A percentile compares a stretch with the other conserved stretches of the same genome.
These are phyloP conservation scores for Sinodicranocentrus sp. DNA, from an alignment of 2,888 invertebrate species.

Conservation along the genomic window DNA sequence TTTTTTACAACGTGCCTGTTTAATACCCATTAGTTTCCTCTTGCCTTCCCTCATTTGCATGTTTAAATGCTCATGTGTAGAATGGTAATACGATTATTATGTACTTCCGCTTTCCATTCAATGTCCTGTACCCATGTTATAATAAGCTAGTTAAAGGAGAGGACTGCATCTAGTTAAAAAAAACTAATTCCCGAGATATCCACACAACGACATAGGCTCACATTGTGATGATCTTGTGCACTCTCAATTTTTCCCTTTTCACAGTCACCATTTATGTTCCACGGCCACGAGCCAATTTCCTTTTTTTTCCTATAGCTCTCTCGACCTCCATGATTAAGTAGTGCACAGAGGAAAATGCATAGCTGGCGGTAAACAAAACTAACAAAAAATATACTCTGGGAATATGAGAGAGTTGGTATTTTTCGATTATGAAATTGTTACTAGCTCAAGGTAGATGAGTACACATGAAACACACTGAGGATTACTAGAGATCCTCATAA, in stretches of 20 bases:
- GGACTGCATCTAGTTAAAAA: neutral
- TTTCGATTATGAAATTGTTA: conserved; percentile 52
- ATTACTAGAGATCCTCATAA: conserved; percentile 23
- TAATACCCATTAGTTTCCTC: conserved; percentile 59
- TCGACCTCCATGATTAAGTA: too few species aligned
- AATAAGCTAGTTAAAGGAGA: neutral
- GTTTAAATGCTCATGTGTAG: conserved; percentile 59
- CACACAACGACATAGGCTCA: conserved; percentile 25
- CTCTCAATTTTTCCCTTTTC: neutral
- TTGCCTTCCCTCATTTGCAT: conserved; percentile 62
- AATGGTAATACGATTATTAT: conserved; percentile 46
- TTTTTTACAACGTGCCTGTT: conserved; percentile 52
- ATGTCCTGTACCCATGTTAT: conserved; percentile 23
- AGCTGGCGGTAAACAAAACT: too few species aligned
- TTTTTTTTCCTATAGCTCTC: conserved; percentile 1
- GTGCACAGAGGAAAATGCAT: too few species aligned
- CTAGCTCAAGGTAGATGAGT: conserved; percentile 1
- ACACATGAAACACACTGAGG: too few species aligned
- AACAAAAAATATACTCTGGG: too few species aligned
- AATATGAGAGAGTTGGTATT: conserved; percentile 1
- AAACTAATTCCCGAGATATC: conserved; percentile 50
- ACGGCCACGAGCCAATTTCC: conserved; percentile 32
- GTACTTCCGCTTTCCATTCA: conserved; percentile 54
- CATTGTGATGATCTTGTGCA: conserved; percentile 38
- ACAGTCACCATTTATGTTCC: too few species aligned